Evolutionary conservation across 2,888 invertebrate species (phyloP).

Genomic region (Macaria notata): DNA sequence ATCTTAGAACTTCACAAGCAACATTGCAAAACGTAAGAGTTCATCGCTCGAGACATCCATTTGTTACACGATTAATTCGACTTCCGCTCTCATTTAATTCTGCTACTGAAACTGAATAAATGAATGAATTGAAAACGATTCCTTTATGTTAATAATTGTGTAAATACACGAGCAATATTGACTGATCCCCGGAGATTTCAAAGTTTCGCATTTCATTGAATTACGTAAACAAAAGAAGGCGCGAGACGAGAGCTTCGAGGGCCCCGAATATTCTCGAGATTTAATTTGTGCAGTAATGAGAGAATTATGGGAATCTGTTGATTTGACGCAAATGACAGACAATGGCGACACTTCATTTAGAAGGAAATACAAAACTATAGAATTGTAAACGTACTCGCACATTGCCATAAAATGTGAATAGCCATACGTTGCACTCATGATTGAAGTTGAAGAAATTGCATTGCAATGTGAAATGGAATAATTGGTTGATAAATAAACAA

Average conservation of each 20-base stretch:
- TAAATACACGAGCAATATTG: constrained; percentile 23
- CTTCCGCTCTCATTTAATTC: constrained; percentile 24
- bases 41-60: constrained; percentile 12
- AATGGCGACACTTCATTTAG: too few relatives aligned
- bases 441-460: too few relatives aligned
- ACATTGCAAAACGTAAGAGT: too few relatives aligned
- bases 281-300: constrained; percentile 12
- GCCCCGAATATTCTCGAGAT: constrained; percentile 5
- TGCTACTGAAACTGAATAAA: constrained; percentile 27
- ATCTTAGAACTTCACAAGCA: too few relatives aligned
- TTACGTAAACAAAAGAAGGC: constrained; percentile 18
- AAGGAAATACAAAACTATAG: too few relatives aligned
- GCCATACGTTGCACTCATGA: too few relatives aligned
- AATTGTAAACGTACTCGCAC: too few relatives aligned
- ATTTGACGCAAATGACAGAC: too few relatives aligned
- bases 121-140: constrained; percentile 28
- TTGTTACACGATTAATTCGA: constrained; percentile 32
- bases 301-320: constrained; percentile 3
- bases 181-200: constrained; percentile 18
- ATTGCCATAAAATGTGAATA: too few relatives aligned
- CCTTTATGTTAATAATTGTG: constrained; percentile 27
- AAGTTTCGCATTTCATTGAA: constrained; percentile 24
- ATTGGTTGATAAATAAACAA: too few relatives aligned
- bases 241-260: constrained; percentile 6
- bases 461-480: too few relatives aligned